A percentile compares a stretch with the other conserved stretches of the same genome.
Conservation (phyloP, 2,797 vertebrate species). For the Oreortyx pictus region DNA sequence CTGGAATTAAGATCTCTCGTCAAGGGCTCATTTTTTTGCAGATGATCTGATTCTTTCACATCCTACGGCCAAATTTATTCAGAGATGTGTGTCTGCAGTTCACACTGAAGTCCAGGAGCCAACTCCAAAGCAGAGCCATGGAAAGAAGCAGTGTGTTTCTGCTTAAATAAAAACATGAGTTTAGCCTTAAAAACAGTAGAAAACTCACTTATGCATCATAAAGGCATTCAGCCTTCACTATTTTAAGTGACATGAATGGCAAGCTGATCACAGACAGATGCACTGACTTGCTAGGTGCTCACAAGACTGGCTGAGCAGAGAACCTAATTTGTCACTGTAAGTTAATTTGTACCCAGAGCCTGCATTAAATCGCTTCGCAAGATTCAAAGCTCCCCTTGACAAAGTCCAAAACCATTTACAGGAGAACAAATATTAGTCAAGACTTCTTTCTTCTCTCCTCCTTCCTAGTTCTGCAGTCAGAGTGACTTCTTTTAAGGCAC, state of each 20-base stretch:
- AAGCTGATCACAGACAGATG: background rate
- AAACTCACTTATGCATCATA: background rate
- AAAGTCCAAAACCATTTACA: background rate
- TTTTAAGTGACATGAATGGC: background rate
- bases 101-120: background rate
- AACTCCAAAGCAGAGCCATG: background rate
- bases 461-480: background rate
- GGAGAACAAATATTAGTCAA: background rate
- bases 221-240: background rate
- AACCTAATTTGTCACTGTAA: background rate
- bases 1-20: background rate
- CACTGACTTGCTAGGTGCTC: accelerated
- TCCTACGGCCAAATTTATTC: background rate
- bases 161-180: background rate
- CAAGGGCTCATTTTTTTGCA: background rate
- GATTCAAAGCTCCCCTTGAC: background rate
- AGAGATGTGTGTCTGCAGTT: background rate
- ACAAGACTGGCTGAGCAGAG: background rate
- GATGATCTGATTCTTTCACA: background rate
- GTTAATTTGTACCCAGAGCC: background rate
- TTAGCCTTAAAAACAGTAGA: background rate
- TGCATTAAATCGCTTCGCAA: background rate
- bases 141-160: background rate
- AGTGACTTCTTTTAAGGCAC: background rate
- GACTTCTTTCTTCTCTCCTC: background rate